Conservation (phyloP, 2,888 invertebrate genomes). For the Priocnemis perturbator region DNA sequence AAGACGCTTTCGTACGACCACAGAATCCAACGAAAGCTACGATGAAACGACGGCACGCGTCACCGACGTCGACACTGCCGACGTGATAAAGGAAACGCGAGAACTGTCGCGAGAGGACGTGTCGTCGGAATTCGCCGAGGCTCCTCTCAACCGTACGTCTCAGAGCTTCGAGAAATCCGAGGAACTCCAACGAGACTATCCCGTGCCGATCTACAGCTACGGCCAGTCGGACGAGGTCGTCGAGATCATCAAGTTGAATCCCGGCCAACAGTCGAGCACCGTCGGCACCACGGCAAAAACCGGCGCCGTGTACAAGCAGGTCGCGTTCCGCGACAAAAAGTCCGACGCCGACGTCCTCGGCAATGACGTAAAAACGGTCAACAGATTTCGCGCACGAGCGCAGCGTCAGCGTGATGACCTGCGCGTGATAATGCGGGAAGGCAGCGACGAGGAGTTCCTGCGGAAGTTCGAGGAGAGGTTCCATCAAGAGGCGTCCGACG, state of each 20-base stretch:
- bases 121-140: slow-evolving; percentile 45
- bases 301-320: not conserved
- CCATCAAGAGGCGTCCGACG: slow-evolving; percentile 30
- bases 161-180: slow-evolving; percentile 63
- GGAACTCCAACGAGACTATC: slow-evolving; percentile 74
- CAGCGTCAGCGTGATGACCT: slow-evolving; percentile 49
- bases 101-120: slow-evolving; percentile 50
- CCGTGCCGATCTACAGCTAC: slow-evolving; percentile 71
- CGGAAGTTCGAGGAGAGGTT: slow-evolving; percentile 63
- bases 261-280: slow-evolving; percentile 46
- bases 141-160: slow-evolving; percentile 11
- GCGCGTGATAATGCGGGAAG: slow-evolving; percentile 57
- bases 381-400: slow-evolving; percentile 14
- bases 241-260: slow-evolving; percentile 75
- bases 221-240: slow-evolving; percentile 73
- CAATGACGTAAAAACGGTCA: slow-evolving; percentile 42
- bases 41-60: not conserved
- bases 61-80: slow-evolving; percentile 12
- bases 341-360: slow-evolving; percentile 33
- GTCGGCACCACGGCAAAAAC: not conserved
- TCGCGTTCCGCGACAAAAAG: not conserved
- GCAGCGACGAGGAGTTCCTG: slow-evolving; percentile 65
- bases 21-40: not conserved
- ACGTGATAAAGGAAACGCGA: slow-evolving; percentile 51
- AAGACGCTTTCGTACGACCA: not conserved